Conservation (phyloP, 92 coral and sea anemone genomes). For the Parazoanthus atlanticus region DNA sequence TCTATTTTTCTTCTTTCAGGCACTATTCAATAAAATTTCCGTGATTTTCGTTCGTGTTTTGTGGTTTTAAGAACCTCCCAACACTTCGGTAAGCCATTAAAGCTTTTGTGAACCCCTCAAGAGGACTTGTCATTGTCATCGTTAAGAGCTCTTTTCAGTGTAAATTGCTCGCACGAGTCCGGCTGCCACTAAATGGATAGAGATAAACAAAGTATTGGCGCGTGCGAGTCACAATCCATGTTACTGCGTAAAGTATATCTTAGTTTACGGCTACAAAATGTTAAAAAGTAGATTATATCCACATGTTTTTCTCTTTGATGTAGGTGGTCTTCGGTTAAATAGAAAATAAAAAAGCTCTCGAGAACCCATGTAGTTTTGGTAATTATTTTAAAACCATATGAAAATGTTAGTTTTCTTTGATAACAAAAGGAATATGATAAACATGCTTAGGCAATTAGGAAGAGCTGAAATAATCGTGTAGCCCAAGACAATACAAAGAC, state of each 20-base stretch:
- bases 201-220: conserved; percentile 41
- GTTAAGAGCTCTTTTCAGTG: conserved; percentile 48
- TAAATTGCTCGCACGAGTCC: conserved; percentile 34
- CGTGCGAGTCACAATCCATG: conserved; percentile 28
- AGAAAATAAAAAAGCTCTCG: conserved; percentile 62
- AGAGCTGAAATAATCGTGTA: conserved; percentile 69
- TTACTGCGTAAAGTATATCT: conserved; percentile 30
- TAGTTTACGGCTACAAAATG: conserved; percentile 71
- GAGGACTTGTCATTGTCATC: conserved; percentile 19
- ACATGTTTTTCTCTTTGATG: conserved; percentile 58
- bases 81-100: conserved; percentile 68
- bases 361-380: conserved; percentile 71
- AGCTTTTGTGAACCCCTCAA: conserved; percentile 55
- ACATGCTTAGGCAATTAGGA: conserved; percentile 83
- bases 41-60: conserved; percentile 57
- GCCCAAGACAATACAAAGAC: conserved; percentile 64
- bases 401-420: conserved; percentile 90
- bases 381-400: conserved; percentile 82
- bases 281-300: conserved; percentile 81
- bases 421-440: conserved; percentile 70
- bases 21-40: conserved; percentile 81
- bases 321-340: conserved; percentile 72
- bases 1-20: neutral
- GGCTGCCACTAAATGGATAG: conserved; percentile 8
- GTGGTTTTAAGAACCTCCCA: conserved; percentile 62